Base-by-base conservation (phyloP, 53 echinoderm and acorn worm species). In the Actinopyga echinites region DNA sequence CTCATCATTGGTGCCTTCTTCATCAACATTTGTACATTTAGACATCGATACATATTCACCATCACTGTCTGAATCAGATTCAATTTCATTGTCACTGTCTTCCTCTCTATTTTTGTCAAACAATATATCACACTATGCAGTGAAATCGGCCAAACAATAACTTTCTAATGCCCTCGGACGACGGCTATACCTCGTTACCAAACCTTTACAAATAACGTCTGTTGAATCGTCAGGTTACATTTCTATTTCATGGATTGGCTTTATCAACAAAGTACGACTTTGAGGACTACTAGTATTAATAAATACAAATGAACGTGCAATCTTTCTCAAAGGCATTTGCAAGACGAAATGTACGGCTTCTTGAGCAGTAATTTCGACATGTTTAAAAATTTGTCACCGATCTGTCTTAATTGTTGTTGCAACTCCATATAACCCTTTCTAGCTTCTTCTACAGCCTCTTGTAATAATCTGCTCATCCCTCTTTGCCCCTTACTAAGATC, bases 401-500 rank as follows among this genome's bases (percentile, higher is more conserved):
- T 79, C 6, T 60, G 61, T 28, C 61, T 23, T 23, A 60, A 4
- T 60, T 60, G 61, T 10, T 11, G 5, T 28, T 60, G 4, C 5
- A 60, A 10, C 5, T 60, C 28, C 9, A 24, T 6, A 28, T 60
- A 6, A 28, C 61, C 61, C 10, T 6, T 17, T 30, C 79, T 79
- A 23, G 79, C 79, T 79, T 79, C 79, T 56, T 79, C 56, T 7
- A 53, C 52, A 10, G 56, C 79, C 45, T 30, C 29, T 12, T 79
- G 10, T 56, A 79, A 23, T 19, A 79, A 56, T 10, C 52, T 10
- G 52, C 79, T 79, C 79, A 79, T 79, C 5, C 79, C 79, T 23
- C 79, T 54, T 56, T 79, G 79, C 45, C 54, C 52, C 23, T 79
- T 79, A 32, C 79, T 79, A 44, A 75, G 42, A 24, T 75, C 42